These are phyloP conservation scores for Myanophis thanlyinensis DNA, from an alignment of 2,113 vertebrate genomes.

Conservation along the genomic window DNA sequence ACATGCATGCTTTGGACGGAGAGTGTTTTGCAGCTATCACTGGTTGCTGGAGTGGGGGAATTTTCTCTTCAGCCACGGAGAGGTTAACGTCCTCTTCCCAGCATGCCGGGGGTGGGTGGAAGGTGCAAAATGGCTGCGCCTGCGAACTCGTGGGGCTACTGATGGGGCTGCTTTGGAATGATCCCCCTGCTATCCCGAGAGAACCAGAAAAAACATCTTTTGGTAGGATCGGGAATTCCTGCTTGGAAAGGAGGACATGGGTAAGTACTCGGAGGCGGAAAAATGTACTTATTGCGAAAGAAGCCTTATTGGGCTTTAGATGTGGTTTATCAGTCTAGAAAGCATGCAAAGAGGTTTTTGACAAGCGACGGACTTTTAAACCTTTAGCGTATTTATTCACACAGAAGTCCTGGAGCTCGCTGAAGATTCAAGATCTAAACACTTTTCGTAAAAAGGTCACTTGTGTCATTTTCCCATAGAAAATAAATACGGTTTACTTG, in stretches of 20 bases:
- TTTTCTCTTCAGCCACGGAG: background rate
- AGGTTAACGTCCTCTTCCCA: background rate
- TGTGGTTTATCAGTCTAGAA: background rate
- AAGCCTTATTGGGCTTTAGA: background rate
- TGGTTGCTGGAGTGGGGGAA: background rate
- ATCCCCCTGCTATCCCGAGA: background rate
- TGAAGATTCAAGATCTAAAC: background rate
- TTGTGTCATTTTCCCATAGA: background rate
- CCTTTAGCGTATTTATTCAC: background rate
- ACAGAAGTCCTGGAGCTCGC: background rate
- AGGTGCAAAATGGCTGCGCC: background rate
- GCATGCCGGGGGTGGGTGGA: background rate
- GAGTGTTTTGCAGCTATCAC: background rate
- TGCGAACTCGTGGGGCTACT: background rate
- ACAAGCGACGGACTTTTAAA: background rate
- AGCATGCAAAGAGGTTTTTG: background rate
- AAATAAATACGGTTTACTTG: background rate
- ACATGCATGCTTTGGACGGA: background rate
- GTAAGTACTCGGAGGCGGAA: background rate
- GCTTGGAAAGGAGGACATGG: background rate
- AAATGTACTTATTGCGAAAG: background rate
- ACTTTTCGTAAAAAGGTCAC: too few relatives aligned
- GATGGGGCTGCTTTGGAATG: background rate
- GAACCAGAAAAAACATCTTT: background rate
- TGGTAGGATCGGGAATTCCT: background rate